A percentile compares a stretch with the other conserved stretches of the same genome.
These are phyloP conservation scores for Lytechinus variegatus DNA, from an alignment of 35 echinoderm and acorn worm species.

Conservation along the genomic window DNA sequence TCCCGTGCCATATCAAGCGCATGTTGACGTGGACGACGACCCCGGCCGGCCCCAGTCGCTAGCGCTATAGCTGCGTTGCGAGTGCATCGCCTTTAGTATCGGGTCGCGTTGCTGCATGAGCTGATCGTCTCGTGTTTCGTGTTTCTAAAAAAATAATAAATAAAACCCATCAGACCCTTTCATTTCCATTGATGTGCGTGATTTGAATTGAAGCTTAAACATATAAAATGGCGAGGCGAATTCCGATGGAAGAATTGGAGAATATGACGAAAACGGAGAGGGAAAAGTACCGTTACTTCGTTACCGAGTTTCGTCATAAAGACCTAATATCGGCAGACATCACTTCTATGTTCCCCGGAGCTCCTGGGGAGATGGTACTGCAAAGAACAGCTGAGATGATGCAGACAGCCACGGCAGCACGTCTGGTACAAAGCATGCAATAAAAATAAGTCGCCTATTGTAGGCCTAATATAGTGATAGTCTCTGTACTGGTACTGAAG, in stretches of 20 bases:
- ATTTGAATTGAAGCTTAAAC: neutral
- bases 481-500: too few species aligned
- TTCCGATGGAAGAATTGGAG: constrained; percentile 20
- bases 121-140: too few species aligned
- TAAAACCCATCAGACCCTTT: neutral
- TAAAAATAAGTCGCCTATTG: too few species aligned
- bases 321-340: constrained; percentile 8
- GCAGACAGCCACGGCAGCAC: neutral
- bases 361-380: constrained; percentile 3
- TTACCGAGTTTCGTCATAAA: neutral
- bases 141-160: too few species aligned
- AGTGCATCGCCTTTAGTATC: too few species aligned
- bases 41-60: too few species aligned
- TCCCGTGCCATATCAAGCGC: neutral
- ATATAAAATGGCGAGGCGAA: neutral
- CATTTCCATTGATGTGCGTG: neutral
- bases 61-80: too few species aligned
- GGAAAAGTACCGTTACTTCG: constrained; percentile 28
- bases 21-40: too few species aligned
- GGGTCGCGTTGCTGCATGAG: too few species aligned
- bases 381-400: neutral
- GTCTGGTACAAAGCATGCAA: neutral
- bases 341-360: constrained; percentile 4
- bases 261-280: constrained; percentile 14
- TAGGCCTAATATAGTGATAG: too few species aligned